Evolutionary conservation across 2,888 invertebrate genomes (phyloP), one percentile per base, ranked within the genome.

Genomic region (Sphecodes monilicornis): DNA sequence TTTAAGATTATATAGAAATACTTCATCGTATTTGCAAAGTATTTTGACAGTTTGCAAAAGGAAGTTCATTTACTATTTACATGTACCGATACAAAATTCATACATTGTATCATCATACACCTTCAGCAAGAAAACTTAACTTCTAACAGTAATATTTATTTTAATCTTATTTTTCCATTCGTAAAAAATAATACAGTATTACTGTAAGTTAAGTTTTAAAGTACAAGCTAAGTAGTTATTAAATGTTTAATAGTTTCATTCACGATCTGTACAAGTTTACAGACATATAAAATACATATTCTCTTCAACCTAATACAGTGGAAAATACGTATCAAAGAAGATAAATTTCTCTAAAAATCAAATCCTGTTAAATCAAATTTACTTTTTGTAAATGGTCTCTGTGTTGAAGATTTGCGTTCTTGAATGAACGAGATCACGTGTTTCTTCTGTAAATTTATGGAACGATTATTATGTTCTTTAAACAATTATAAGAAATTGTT

Each of bases 41-140:
- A 80, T 46, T 69, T 57, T 2, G 43, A 54, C 50, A 39, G 72
- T 54, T 64, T 76, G 57, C 36, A 78, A 84, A 41, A 73, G 39
- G 22, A 80, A 8, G 76, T 73, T 74, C 36, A 69, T 71, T 76
- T 18, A 39, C 71, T 87, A 87, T 87, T 57, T 87, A 87, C 86
- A 87, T 18, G 73, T 74, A 22, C 36, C 57, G 70, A 78, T 86
- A 86, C 43, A 43, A 80, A 68, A 41, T 29, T 76, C 60, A 29
- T 29, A 5, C 29, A 29, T 78, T 11, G 66, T 83, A 78, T 64
- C 50, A 74, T 77, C 70, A 86, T 78, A 76, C 32, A 80, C 39
- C 68, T 71, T 75, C 64, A 74, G 70, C 46, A 43, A 32, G 73
- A 43, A 57, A 69, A 66, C 75, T 74, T 74, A 11, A 46, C 66